Evolutionary conservation across 2,113 vertebrate species (phyloP), one percentile per base, ranked within the genome.

Genomic region (Illadopsis cleaveri): DNA sequence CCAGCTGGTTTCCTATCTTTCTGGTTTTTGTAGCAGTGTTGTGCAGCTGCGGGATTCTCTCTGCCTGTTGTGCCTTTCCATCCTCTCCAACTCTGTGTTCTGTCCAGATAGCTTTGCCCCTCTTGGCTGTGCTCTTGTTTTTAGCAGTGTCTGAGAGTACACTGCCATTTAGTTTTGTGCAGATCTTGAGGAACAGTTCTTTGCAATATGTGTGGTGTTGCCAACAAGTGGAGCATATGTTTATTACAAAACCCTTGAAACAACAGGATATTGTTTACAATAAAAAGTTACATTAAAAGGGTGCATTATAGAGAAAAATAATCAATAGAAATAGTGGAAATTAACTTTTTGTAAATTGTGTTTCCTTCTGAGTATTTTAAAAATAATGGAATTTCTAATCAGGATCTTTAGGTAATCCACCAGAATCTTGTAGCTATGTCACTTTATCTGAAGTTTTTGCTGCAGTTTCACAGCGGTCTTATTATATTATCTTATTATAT

Each of bases 181-280:
- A 45, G 25, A 68, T 86, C 21, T 40, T 9, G 27, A 48, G 20
- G 33, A 84, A n/a, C 2, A 30, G 19, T 58, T 68, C 48, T 72
- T 1, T 50, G 38, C 22, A 61, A 31, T 15, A 3, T 7, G 1
- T 14, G 9, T 25, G 33, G 7, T 9, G 0, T 44, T 82, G 23
- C 5, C 44, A 38, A 12, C 11, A 50, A n/a, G n/a, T 35, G 38
- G 19, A 50, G 58, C 13, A 3, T 20, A 3, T 13, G 5, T 68
- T 77, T 71, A 3, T 58, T 68, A 45, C 5, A 45, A 44, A 66
- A 58, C 13, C 11, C 13, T 30, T 62, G 17, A 75, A 82, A 47
- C 15, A 31, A 45, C 28, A 57, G 31, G 37, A 48, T 38, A 40
- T 30, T n/a, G n/a, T n/a, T n/a, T n/a, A n/a, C n/a, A n/a, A n/a